Base-by-base conservation (phyloP, 1,140 invertebrate species). In the Drosophila azteca region DNA sequence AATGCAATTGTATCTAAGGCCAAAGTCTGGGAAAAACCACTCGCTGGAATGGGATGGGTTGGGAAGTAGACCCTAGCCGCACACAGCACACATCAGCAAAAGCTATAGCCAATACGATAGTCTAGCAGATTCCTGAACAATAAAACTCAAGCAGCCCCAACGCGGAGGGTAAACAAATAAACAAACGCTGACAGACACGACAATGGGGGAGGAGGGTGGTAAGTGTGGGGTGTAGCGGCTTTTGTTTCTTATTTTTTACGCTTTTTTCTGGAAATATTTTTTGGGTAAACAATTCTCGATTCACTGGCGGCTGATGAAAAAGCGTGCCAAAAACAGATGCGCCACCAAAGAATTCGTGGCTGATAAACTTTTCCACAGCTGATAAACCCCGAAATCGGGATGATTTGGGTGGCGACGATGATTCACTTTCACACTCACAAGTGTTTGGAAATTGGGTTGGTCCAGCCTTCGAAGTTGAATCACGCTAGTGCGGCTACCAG, bases 111-210 rank as follows among this genome's bases (percentile, higher is more conserved):
- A 50, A 64, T 35, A 66, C 17, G 57, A 68, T 58, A 50, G 64
- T 17, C 51, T 50, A 15, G 43, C 51, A 26, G 57, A 69, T 68
- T 69, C 66, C 69, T 69, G 6, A 39, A 20, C 66, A 68, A 69
- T 68, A 69, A 69, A 67, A 41, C 43, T 35, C 35, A 43, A 67
- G 44, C 60, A 69, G 31, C 31, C 9, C 31, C 31, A 35, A 11
- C 31, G 31, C 31, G 11, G 49, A 68, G 66, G 68, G 66, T 69
- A 69, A 69, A 69, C 66, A 69, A 69, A 69, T 69, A 69, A 69
- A 69, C 66, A 65, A 69, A 20, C 51, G 39, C 64, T 69, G 52
- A 13, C 66, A 15, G 35, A 9, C 20, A 20, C 35, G 8, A 3
- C 9, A 11, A 11, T 9, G 26, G 50, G 50, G 35, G 2, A 7